phyloP scores from a whole-genome alignment of 2,888 invertebrate species.

The Leptarthrus brevirostris region DNA sequence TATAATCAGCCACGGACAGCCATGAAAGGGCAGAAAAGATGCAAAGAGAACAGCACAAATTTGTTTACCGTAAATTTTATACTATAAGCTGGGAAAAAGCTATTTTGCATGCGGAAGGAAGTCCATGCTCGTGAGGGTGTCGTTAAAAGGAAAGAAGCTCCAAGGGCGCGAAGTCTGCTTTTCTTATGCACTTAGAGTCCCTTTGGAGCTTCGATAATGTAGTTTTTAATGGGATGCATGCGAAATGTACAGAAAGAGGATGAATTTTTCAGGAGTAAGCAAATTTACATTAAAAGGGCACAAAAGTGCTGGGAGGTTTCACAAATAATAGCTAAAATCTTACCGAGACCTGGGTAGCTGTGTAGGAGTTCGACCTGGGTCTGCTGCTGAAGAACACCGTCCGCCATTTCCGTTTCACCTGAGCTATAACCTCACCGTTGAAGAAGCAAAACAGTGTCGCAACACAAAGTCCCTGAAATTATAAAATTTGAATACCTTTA shows the following conservation, averaged over 20 bases:
- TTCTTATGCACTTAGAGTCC: slow-evolving; percentile 4
- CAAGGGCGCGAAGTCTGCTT: neutral
- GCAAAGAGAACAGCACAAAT: slow-evolving; percentile 5
- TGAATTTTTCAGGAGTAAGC: neutral
- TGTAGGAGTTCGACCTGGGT: slow-evolving; percentile 84
- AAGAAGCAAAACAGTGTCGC: slow-evolving; percentile 93
- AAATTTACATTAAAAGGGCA: slow-evolving; percentile 23
- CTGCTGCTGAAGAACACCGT: slow-evolving; percentile 74
- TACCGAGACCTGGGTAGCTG: slow-evolving; percentile 89
- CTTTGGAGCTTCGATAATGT: neutral
- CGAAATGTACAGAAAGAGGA: slow-evolving; percentile 7
- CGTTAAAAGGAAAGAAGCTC: neutral
- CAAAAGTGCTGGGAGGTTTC: neutral
- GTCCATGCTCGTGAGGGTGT: neutral
- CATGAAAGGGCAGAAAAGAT: neutral
- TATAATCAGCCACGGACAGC: neutral
- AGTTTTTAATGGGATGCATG: slow-evolving; percentile 29
- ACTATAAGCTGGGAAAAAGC: slow-evolving; percentile 11
- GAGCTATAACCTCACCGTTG: slow-evolving; percentile 93
- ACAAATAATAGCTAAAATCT: slow-evolving; percentile 66
- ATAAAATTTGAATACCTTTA: neutral
- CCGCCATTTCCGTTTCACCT: slow-evolving; percentile 85
- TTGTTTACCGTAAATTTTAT: slow-evolving; percentile 22
- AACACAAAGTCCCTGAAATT: slow-evolving; percentile 85
- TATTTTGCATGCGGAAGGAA: slow-evolving; percentile 17